These are phyloP conservation scores for Puffinus mauretanicus DNA, from an alignment of 2,113 vertebrate genomes.

Conservation along the genomic window DNA sequence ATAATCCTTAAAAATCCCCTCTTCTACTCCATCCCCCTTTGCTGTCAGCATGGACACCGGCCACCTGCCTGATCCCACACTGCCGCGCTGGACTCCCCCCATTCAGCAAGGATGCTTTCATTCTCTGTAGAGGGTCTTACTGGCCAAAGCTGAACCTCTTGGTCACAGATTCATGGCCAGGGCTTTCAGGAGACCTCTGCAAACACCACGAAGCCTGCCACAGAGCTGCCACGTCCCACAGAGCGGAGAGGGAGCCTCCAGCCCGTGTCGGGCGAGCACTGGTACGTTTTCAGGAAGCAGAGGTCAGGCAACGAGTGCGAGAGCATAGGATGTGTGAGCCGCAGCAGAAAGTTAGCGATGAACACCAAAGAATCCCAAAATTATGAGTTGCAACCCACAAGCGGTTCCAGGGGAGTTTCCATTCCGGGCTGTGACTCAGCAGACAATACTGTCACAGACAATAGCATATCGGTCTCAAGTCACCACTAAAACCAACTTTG, in stretches of 20 bases:
- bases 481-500: conserved; percentile 18
- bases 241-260: neutral
- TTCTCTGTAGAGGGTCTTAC: neutral
- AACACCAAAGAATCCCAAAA: conserved; percentile 69
- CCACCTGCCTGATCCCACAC: neutral
- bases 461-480: neutral
- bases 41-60: fast-evolving
- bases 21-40: neutral
- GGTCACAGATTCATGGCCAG: neutral
- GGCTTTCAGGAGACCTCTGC: neutral
- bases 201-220: neutral
- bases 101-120: neutral
- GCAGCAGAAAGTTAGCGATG: neutral
- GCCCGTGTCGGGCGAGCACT: fast-evolving
- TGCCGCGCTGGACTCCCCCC: fast-evolving
- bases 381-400: conserved; percentile 61
- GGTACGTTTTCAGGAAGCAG: neutral
- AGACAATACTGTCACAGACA: neutral
- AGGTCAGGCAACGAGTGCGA: fast-evolving
- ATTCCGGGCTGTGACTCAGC: conserved; percentile 54
- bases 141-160: neutral
- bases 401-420: conserved; percentile 66
- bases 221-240: neutral
- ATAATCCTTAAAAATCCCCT: neutral
- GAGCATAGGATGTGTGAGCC: conserved; percentile 21